phyloP scores from a whole-genome alignment of 2,113 vertebrate species.

The Phrynocephalus versicolor region DNA sequence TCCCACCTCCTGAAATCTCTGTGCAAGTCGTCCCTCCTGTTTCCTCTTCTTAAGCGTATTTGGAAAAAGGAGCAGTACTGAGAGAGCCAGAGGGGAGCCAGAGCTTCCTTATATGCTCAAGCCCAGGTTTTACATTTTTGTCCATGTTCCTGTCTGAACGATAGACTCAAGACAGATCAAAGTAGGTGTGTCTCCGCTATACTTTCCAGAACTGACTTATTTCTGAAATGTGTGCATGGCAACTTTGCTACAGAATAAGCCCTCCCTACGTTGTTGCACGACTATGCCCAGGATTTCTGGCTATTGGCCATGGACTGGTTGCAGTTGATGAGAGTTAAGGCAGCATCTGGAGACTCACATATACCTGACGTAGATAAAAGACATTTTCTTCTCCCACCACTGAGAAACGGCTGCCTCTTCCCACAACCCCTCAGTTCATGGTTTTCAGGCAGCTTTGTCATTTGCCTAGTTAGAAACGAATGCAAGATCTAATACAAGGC shows the following conservation, averaged over 20 bases:
- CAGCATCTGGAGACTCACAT: background rate
- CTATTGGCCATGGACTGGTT: background rate
- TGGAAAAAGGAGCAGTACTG: background rate
- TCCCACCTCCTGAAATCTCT: constrained; percentile 13
- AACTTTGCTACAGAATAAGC: background rate
- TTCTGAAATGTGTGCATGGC: background rate
- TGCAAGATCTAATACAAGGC: background rate
- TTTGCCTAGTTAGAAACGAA: too few species aligned
- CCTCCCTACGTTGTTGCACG: background rate
- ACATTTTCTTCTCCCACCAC: background rate
- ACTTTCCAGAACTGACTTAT: background rate
- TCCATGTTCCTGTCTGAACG: background rate
- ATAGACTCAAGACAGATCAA: background rate
- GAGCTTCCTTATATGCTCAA: background rate
- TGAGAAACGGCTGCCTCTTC: background rate
- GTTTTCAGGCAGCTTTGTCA: background rate
- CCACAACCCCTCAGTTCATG: background rate
- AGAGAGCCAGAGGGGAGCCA: background rate
- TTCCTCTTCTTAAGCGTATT: background rate
- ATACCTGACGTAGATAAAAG: background rate
- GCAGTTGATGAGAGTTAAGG: background rate
- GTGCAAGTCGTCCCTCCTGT: background rate
- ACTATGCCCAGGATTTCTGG: background rate
- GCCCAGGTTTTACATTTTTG: background rate
- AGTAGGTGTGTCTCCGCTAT: background rate